Base-by-base conservation (phyloP, 2,888 invertebrate species). In the Melanotus villosus region DNA sequence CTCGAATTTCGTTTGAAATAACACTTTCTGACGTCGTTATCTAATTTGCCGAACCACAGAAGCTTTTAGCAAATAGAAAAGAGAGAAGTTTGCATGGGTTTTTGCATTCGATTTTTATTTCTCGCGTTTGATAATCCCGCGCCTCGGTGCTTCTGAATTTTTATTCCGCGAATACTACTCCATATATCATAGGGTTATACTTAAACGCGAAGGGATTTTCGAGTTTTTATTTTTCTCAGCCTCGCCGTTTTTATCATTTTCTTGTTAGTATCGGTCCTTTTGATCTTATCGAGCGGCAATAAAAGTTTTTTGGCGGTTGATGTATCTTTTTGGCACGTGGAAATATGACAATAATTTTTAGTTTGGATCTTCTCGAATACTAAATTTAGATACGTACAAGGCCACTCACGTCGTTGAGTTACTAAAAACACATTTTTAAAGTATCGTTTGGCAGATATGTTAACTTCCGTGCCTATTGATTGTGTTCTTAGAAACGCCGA, bases 271-370 rank as follows among this genome's bases (percentile, higher is more conserved):
- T 32, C 19, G 52, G 18, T 32, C 32, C 52, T 52, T 23, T 52
- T 32, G 32, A 52, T 26, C 32, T 16, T 16, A 32, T 52, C 32
- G 52, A 43, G 52, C 52, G n/a, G 52, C 16, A 52, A 52, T 52
- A 52, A 52, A 52, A 52, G 52, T 52, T 52, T 18, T 10, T 6
- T 30, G 52, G 18, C 12, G 10, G 52, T 16, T 18, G 47, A 47
- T 47, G 18, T 23, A 47, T 12, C 23, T 7, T 19, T 23, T 23
- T 47, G 47, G 47, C 47, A 47, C 47, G 47, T 47, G 47, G 26
- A 47, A 12, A 6, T n/a, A 10, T 6, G 45, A 16, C 45, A 23
- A 47, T 47, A 23, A 47, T 23, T 47, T 47, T n/a, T 2, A 47
- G 12, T 47, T 47, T 23, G 47, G 19, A 10, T 47, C 23, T 47